Conservation (phyloP, 2,888 invertebrate species). For the Pterostichus niger region DNA sequence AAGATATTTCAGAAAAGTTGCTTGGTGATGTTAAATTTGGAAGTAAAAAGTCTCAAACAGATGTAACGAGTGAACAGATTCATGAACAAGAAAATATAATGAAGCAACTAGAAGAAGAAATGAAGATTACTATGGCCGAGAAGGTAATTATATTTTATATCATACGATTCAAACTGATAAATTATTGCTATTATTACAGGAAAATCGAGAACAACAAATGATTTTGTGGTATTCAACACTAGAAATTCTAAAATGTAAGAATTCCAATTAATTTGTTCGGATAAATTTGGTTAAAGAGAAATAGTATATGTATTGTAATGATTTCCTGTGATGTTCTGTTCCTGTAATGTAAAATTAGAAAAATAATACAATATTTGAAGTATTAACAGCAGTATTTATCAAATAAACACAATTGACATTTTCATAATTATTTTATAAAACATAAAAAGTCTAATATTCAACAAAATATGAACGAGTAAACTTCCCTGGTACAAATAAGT, state of each 20-base stretch:
- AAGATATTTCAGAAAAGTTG: constrained; percentile 79
- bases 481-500: constrained; percentile 72
- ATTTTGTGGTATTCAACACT: constrained; percentile 59
- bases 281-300: not conserved
- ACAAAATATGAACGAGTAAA: constrained; percentile 77
- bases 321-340: not conserved
- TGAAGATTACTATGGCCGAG: constrained; percentile 64
- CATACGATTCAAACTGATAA: not conserved
- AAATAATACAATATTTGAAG: constrained; percentile 61
- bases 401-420: constrained; percentile 77
- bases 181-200: constrained; percentile 36
- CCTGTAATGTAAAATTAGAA: constrained; percentile 29
- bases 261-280: not conserved
- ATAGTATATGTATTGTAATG: not conserved
- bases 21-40: constrained; percentile 72
- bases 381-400: constrained; percentile 76
- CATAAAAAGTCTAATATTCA: constrained; percentile 78
- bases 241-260: constrained; percentile 56
- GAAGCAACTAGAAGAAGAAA: constrained; percentile 64
- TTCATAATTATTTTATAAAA: constrained; percentile 78
- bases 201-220: constrained; percentile 59
- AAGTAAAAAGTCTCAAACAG: constrained; percentile 80
- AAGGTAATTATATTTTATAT: constrained; percentile 64
- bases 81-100: constrained; percentile 79
- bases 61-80: constrained; percentile 82